Base-by-base conservation (phyloP, 1,140 invertebrate genomes). In the Bacillus rossius region DNA sequence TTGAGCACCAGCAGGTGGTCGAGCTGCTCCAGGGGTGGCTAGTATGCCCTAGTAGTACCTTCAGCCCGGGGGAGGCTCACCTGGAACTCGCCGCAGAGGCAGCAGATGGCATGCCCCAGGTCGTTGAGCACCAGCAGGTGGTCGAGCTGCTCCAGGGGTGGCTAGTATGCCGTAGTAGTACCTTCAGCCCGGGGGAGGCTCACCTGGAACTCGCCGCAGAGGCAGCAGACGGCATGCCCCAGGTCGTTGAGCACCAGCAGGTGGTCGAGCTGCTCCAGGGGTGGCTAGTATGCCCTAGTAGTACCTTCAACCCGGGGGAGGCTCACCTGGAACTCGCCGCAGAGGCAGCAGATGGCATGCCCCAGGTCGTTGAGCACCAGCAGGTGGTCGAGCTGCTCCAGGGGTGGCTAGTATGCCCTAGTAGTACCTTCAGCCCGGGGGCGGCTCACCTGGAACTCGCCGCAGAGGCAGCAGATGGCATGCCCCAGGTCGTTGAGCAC, bases 131-230 rank as follows among this genome's bases (percentile, higher is more conserved):
- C 71, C 20, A 85, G 75, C 17, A 89, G 72, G 71, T 89, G 86
- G 75, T 89, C 86, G 63, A 87, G 80, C 64, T 81, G 75, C 61
- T 80, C 77, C 13, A 88, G 72, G 8, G 79, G 75, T 8, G 77
- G 77, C 55, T 67, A 65, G 45, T 75, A 75, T 29, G 79, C 78
- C 10, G 75, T n/a, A n/a, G n/a, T n/a, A n/a, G n/a, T n/a, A n/a
- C n/a, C n/a, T n/a, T n/a, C n/a, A n/a, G n/a, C n/a, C n/a, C n/a
- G n/a, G n/a, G n/a, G n/a, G n/a, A n/a, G n/a, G n/a, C 65, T 75
- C 70, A 86, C 85, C 76, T 83, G 78, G 65, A 87, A 86, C 67
- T 84, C 82, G 22, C 86, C 86, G 65, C 86, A 90, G 5, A 89
- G 73, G 63, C 87, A 90, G 8, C 83, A 83, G 2, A 87, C 74